phyloP scores from a whole-genome alignment of 2,113 vertebrate genomes.

The Myrmecobius fasciatus region DNA sequence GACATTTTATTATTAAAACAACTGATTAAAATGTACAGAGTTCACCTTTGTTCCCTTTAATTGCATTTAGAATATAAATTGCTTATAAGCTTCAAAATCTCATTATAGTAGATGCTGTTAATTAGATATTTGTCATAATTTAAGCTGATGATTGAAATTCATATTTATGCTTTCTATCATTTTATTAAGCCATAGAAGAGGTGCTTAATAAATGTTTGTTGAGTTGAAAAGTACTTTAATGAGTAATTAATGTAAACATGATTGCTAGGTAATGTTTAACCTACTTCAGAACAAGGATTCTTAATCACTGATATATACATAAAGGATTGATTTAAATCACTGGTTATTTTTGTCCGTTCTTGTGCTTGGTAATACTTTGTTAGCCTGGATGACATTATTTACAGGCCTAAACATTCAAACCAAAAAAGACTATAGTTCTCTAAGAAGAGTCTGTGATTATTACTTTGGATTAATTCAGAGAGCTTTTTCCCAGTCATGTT shows the following conservation, averaged over 20 bases:
- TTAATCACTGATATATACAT: not conserved
- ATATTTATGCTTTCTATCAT: not conserved
- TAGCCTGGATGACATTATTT: not conserved
- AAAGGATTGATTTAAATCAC: not conserved
- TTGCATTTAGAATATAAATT: not conserved
- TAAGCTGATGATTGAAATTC: not conserved
- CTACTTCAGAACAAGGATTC: not conserved
- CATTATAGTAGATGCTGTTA: not conserved
- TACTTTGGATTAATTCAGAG: not conserved
- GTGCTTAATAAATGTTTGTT: not conserved
- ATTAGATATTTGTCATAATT: not conserved
- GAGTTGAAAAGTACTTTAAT: not conserved
- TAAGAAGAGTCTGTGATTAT: not conserved
- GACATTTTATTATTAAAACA: not conserved
- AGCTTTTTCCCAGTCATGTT: not conserved
- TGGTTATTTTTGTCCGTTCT: not conserved
- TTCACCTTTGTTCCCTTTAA: not conserved
- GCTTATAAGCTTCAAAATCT: not conserved
- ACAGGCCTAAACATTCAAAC: not conserved
- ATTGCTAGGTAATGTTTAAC: not conserved
- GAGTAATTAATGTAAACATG: not conserved
- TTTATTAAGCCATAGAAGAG: not conserved
- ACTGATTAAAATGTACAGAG: not conserved
- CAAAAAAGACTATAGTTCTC: not conserved
- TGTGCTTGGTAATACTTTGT: not conserved